Evolutionary conservation across 1,140 invertebrate species (phyloP).

Genomic region (Tetranychus urticae): DNA sequence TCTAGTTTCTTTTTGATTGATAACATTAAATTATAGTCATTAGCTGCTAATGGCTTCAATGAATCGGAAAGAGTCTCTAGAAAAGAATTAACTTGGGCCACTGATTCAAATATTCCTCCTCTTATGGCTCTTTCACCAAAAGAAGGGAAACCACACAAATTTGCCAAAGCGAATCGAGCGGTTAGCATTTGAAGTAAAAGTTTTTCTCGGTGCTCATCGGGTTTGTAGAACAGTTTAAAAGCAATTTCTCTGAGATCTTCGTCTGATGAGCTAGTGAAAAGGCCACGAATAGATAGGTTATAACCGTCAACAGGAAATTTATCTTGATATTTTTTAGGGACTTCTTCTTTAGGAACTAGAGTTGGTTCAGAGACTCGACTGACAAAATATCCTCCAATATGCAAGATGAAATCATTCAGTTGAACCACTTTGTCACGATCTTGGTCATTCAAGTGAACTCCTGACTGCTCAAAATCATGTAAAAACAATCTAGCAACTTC

Average conservation of each 20-base stretch:
- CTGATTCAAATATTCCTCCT: constrained; percentile 56
- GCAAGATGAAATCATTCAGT: constrained; percentile 52
- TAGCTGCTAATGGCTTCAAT: constrained; percentile 14
- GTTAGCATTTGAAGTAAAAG: constrained; percentile 43
- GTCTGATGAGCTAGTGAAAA: constrained; percentile 51
- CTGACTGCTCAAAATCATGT: constrained; percentile 89
- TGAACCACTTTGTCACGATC: constrained; percentile 39
- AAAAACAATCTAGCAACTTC: constrained; percentile 70
- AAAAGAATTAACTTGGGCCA: constrained; percentile 51
- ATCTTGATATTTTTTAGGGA: constrained; percentile 39
- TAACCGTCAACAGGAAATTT: constrained; percentile 45
- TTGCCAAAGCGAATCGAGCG: constrained; percentile 46
- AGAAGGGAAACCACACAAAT: constrained; percentile 58
- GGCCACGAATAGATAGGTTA: constrained; percentile 42
- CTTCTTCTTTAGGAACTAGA: constrained; percentile 32
- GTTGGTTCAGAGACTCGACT: constrained; percentile 39
- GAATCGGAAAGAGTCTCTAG: constrained; percentile 46
- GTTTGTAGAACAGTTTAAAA: constrained; percentile 60
- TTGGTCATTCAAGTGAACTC: constrained; percentile 66
- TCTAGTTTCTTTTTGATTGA: constrained; percentile 38
- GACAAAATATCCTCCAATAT: constrained; percentile 67
- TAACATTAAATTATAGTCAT: constrained; percentile 38
- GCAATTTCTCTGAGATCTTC: constrained; percentile 52
- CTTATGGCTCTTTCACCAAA: constrained; percentile 68
- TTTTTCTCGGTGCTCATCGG: constrained; percentile 46